Base-by-base conservation (phyloP, 1,140 invertebrate genomes). In the Bicyclus anynana region DNA sequence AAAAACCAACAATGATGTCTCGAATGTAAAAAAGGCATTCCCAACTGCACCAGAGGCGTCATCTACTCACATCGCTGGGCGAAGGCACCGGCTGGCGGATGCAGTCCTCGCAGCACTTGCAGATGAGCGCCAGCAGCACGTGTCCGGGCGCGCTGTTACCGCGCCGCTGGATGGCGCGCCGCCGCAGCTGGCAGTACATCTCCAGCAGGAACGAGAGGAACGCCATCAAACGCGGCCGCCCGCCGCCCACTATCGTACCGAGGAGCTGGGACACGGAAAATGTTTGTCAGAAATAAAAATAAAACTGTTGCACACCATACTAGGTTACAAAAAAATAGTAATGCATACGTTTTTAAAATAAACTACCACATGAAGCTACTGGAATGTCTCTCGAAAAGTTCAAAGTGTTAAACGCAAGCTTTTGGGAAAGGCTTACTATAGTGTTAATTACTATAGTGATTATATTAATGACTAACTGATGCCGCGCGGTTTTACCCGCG, bases 191-290 rank as follows among this genome's bases (percentile, higher is more conserved):
- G 74, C 94, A 94, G 81, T 95, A 96, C 91, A 97, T 95, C 91
- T 97, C 95, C 65, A 95, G 95, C 38, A 97, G 90, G 86, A 96
- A 96, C 79, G 93, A 94, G 90, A 96, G 95, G 85, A 96, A 97
- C 59, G 94, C 94, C 65, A 95, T 93, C 79, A 95, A 94, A 13
- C 93, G 91, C 1, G 91, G 91, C 12, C 92, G 90, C 12, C 91
- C 90, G 16, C 90, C 91, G 47, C 89, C 88, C 60, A 91, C 90
- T 52, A 90, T 69, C n/a, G 78, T 51, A 48, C 84, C 83, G 40
- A 90, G 68, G 40, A 90, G 37, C 88, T 88, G 74, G 0, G 62
- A 67, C 33, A 20, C 12, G 13, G 14, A 17, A 5, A 16, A 47
- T 5, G 42, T 9, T 44, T 6, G 4, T 4, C 3, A 14, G 37